Percentiles rank a stretch among this genome's conserved stretches.
phyloP scores from a whole-genome alignment of 2,113 vertebrate genomes.

The Lathamus discolor region DNA sequence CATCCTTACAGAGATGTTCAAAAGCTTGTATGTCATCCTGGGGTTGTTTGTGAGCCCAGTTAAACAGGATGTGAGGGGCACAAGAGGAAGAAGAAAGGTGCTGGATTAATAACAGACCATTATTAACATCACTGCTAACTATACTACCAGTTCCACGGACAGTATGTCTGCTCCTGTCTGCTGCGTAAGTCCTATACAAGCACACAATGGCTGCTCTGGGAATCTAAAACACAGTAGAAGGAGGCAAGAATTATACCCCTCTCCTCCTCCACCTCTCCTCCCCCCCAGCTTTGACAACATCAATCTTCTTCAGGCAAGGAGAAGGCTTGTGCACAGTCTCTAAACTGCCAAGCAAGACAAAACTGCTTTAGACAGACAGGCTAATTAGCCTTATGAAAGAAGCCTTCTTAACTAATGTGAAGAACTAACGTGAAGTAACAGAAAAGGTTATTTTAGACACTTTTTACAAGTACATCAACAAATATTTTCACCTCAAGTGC shows the following conservation, averaged over 20 bases:
- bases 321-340: background rate
- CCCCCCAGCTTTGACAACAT: background rate
- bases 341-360: background rate
- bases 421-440: background rate
- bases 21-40: background rate
- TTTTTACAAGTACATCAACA: background rate
- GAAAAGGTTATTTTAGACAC: background rate
- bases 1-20: background rate
- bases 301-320: background rate
- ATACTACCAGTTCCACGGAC: background rate
- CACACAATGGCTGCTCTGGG: accelerated
- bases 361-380: background rate
- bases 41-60: background rate
- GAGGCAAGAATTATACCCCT: background rate
- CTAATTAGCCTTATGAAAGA: background rate
- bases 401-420: background rate
- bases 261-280: background rate
- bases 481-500: background rate
- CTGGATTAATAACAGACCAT: background rate
- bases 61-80: background rate
- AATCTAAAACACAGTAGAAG: background rate
- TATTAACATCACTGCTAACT: background rate
- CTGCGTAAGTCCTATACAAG: background rate
- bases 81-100: background rate
- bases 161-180: background rate